These are phyloP conservation scores for Tamandua tetradactyla DNA, from an alignment of 2,797 vertebrate species.

Conservation along the genomic window DNA sequence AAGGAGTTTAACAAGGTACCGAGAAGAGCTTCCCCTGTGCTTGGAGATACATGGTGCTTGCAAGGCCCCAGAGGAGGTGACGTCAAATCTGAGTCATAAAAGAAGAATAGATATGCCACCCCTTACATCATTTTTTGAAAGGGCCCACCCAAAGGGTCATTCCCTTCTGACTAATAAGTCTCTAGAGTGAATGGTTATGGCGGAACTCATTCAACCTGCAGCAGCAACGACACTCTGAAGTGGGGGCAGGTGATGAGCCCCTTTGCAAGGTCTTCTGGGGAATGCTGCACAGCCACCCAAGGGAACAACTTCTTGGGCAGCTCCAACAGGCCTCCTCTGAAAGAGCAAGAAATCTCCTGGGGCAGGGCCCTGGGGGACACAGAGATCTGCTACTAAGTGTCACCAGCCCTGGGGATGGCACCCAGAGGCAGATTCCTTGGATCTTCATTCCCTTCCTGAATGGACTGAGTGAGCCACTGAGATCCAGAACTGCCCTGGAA, in stretches of 20 bases:
- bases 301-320: background rate
- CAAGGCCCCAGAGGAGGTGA: background rate
- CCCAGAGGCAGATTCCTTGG: background rate
- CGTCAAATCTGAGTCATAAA: background rate
- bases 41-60: background rate
- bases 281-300: background rate
- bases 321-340: background rate
- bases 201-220: background rate
- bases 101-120: background rate
- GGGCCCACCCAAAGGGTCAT: background rate
- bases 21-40: background rate
- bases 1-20: background rate
- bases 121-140: background rate
- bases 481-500: background rate
- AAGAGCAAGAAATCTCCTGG: background rate
- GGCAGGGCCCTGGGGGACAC: background rate
- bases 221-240: background rate
- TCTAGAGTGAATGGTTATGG: background rate
- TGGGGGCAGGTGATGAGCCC: background rate
- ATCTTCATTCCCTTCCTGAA: background rate
- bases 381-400: background rate
- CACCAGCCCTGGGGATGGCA: background rate
- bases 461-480: background rate
- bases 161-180: background rate
- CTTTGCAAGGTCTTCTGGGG: background rate